Percentiles rank a stretch among this genome's conserved stretches.
Evolutionary conservation across 2,888 invertebrate species (phyloP).

Genomic region (Psococerastis gibbosa): DNA sequence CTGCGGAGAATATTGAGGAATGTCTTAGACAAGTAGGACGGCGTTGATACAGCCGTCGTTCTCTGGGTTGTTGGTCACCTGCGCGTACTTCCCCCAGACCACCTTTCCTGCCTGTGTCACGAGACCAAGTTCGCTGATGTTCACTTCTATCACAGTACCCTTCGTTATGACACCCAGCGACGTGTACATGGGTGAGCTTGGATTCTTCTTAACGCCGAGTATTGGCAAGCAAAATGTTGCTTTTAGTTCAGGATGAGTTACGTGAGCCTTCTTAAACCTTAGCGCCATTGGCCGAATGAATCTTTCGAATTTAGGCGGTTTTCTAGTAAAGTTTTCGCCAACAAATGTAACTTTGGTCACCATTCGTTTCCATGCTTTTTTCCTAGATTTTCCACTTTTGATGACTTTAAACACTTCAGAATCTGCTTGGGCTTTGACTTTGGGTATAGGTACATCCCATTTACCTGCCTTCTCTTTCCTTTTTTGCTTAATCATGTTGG

Average conservation of each 20-base stretch:
- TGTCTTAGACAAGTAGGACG: constrained; percentile 69
- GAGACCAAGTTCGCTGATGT: constrained; percentile 93
- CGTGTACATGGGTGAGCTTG: constrained; percentile 93
- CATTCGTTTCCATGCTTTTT: constrained; percentile 99
- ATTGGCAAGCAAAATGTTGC: constrained; percentile 95
- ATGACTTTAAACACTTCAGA: constrained; percentile 91
- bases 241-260: constrained; percentile 97
- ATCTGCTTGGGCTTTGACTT: constrained; percentile 91
- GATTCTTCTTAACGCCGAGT: constrained; percentile 98
- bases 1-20: constrained; percentile 10
- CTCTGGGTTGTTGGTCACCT: constrained; percentile 98
- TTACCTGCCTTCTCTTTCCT: constrained; percentile 98
- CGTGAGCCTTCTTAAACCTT: constrained; percentile 92
- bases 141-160: constrained; percentile 94
- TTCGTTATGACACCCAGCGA: constrained; percentile 96
- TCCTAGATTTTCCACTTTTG: constrained; percentile 73
- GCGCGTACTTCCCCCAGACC: constrained; percentile 99
- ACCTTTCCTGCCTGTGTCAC: constrained; percentile 99
- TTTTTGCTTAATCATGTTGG: constrained; percentile 99
- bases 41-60: constrained; percentile 99
- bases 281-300: constrained; percentile 97
- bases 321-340: constrained; percentile 94
- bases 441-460: constrained; percentile 99
- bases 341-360: constrained; percentile 97
- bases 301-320: constrained; percentile 97